These are phyloP conservation scores for Brachyistius frenatus DNA, from an alignment of 2,113 vertebrate genomes.

Conservation along the genomic window DNA sequence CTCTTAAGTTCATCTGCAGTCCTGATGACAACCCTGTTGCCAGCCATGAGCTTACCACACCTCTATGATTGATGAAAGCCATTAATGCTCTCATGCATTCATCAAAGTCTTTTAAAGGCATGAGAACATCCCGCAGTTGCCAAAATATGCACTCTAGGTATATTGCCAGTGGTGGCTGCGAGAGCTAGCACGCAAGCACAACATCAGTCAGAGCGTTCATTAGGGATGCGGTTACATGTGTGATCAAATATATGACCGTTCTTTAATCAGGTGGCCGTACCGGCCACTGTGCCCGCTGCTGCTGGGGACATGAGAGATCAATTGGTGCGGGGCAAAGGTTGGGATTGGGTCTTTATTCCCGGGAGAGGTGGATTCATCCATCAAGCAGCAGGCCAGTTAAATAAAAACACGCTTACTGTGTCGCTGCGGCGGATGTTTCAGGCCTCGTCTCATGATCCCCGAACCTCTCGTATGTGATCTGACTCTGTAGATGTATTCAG, in stretches of 20 bases:
- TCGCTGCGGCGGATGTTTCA: conserved; percentile 28
- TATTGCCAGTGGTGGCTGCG: conserved; percentile 64
- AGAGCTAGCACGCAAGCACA: conserved; percentile 25
- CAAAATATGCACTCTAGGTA: conserved; percentile 76
- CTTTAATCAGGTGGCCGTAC: conserved; percentile 72
- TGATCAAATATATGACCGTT: conserved; percentile 70
- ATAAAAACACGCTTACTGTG: conserved; percentile 9
- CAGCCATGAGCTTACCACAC: conserved; percentile 61
- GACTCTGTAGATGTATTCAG: neutral
- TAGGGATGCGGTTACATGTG: conserved; percentile 77
- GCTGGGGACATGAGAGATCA: conserved; percentile 59
- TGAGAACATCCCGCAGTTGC: conserved; percentile 45
- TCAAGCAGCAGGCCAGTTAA: conserved; percentile 32
- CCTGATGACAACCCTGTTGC: conserved; percentile 47
- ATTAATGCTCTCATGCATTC: conserved; percentile 73
- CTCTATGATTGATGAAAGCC: conserved; percentile 76
- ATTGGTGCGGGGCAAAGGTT: conserved; percentile 41
- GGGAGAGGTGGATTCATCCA: conserved; percentile 42
- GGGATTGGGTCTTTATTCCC: conserved; percentile 45
- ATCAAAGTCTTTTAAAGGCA: conserved; percentile 75
- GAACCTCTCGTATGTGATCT: neutral
- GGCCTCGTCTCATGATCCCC: neutral
- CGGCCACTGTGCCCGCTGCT: conserved; percentile 26
- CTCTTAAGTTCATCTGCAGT: conserved; percentile 32
- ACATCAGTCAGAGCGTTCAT: conserved; percentile 71